Conservation (phyloP, 2,888 invertebrate species). For the Plagiodera versicolora region DNA sequence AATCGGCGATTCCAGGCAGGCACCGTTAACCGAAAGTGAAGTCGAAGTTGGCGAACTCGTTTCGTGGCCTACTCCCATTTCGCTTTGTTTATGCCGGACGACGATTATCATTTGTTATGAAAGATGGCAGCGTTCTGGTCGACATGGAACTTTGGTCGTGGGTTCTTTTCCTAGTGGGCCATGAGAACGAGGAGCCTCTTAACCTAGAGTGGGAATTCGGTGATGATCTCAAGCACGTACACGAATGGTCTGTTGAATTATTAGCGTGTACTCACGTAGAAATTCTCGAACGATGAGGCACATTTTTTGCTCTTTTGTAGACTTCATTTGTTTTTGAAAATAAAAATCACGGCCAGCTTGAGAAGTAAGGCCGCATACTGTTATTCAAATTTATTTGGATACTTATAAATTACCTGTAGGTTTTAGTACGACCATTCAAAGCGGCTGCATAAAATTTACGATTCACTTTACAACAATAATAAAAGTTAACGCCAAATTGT, state of each 20-base stretch:
- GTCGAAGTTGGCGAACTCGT: slow-evolving; percentile 49
- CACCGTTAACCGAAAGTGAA: slow-evolving; percentile 53
- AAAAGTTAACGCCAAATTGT: not conserved
- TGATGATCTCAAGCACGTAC: not conserved
- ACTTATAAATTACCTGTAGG: not conserved
- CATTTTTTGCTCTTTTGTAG: too few species aligned
- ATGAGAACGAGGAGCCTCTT: not conserved
- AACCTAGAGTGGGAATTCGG: not conserved
- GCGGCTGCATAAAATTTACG: slow-evolving; percentile 11
- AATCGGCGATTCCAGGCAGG: slow-evolving; percentile 26
- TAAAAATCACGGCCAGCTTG: too few species aligned
- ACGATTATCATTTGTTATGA: slow-evolving; percentile 18
- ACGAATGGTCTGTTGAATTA: too few species aligned
- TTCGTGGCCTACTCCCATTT: slow-evolving; percentile 48
- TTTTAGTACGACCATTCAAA: not conserved
- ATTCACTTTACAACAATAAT: slow-evolving; percentile 13
- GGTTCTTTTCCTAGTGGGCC: not conserved
- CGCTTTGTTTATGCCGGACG: slow-evolving; percentile 22
- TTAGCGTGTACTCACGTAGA: too few species aligned
- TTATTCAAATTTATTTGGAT: not conserved
- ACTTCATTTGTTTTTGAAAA: too few species aligned
- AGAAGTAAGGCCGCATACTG: not conserved
- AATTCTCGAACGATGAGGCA: too few species aligned
- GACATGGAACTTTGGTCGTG: too few species aligned
- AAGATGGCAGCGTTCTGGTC: not conserved